Percentiles rank a stretch among this genome's conserved stretches.
These are phyloP conservation scores for Hydractinia echinata DNA, from an alignment of 30 jellyfish, hydroid and myxozoan genomes.

Conservation along the genomic window DNA sequence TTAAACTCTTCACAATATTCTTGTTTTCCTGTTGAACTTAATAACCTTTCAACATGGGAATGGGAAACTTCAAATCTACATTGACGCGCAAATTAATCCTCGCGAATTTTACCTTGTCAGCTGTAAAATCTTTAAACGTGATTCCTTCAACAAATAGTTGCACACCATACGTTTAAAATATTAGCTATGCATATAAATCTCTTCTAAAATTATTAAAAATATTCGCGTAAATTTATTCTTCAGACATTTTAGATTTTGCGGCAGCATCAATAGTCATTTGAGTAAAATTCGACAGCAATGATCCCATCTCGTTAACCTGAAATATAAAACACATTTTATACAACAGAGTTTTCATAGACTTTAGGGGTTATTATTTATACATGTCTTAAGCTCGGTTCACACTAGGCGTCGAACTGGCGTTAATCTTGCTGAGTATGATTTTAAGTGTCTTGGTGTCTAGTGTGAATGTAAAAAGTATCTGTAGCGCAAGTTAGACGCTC, in stretches of 20 bases:
- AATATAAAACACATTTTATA: neutral
- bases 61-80: neutral
- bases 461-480: too few species aligned
- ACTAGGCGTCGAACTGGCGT: too few species aligned
- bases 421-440: too few species aligned
- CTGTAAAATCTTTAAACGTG: too few species aligned
- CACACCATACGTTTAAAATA: neutral
- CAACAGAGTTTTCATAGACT: too few species aligned
- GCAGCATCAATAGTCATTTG: slow-evolving; percentile 30
- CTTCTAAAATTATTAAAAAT: neutral
- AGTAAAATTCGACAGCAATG: slow-evolving; percentile 1
- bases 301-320: slow-evolving; percentile 7
- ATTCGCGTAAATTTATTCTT: neutral
- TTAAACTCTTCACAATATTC: too few species aligned
- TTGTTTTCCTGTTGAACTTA: too few species aligned
- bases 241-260: slow-evolving; percentile 23
- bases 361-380: too few species aligned
- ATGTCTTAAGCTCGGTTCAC: too few species aligned
- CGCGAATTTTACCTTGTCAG: neutral
- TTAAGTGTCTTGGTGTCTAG: too few species aligned
- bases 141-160: neutral
- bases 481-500: too few species aligned
- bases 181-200: neutral
- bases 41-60: neutral
- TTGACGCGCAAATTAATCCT: neutral